Base-by-base conservation (phyloP, 2,113 vertebrate species). In the Microcebus griseorufus region DNA sequence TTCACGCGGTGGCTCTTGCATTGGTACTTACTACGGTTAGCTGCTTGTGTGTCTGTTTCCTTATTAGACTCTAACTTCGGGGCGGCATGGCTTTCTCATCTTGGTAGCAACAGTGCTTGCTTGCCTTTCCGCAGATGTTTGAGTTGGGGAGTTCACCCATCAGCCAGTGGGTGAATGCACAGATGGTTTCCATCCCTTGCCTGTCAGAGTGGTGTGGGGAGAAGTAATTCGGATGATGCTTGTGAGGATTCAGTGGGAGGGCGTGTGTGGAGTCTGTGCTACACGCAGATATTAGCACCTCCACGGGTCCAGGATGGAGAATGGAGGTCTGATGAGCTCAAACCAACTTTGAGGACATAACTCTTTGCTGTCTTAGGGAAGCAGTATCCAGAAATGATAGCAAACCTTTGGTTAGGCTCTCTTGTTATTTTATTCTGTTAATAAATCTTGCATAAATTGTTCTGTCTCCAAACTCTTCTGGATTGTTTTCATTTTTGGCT, bases 371-470 rank as follows among this genome's bases (percentile, higher is more conserved):
- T 86, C 76, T 96, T 96, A 42, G 23, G 16, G 87, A 53, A 89
- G 70, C 90, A 14, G 1, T 22, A 39, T 94, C 6, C 48, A 95
- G 60, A 90, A 97, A 25, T 81, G 34, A 92, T 65, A 95, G 78
- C 94, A 86, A 98, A 88, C 72, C 88, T 93, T n/a, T 29, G 3
- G 6, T 9, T 17, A 17, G 34, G 18, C 73, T 60, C n/a, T n/a
- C 37, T 51, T 84, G n/a, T 13, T 27, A 0, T 93, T 84, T 92
- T 93, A 98, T 67, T 76, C 1, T 34, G 78, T 55, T 55, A 55
- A 55, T 55, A 55, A 89, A 53, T 32, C 83, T 98, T 98, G 65
- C 37, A 0, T 97, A 97, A 98, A 96, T 94, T 97, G 79, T 94
- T 75, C 55, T 62, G 23, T 80, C 51, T 65, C 45, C 93, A 94